phyloP scores from a whole-genome alignment of 1,140 invertebrate species.

The Drosophila ambigua region DNA sequence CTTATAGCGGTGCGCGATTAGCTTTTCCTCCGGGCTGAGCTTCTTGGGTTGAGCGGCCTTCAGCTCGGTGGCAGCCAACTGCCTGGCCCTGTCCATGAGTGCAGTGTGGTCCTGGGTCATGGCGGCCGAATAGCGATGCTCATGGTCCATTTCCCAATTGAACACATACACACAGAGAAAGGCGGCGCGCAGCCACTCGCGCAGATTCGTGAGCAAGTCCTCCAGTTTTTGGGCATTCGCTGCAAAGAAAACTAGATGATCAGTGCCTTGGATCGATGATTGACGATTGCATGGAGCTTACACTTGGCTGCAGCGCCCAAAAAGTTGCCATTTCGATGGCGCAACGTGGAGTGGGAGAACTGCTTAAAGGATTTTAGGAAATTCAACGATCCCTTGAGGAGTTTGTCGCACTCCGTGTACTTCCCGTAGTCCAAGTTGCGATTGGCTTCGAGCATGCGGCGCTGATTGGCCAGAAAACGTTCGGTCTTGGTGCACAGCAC shows the following conservation, averaged over 20 bases:
- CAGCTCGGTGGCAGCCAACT: slow-evolving; percentile 8
- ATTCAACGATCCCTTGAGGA: slow-evolving; percentile 21
- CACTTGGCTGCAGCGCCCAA: slow-evolving; percentile 7
- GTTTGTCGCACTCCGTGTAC: slow-evolving; percentile 60
- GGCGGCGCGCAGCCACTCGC: slow-evolving; percentile 50
- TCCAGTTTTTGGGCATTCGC: slow-evolving; percentile 53
- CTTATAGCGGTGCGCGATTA: slow-evolving; percentile 37
- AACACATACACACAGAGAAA: slow-evolving; percentile 58
- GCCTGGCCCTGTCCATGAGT: slow-evolving; percentile 24
- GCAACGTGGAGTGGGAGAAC: slow-evolving; percentile 40
- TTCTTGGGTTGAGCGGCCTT: background rate
- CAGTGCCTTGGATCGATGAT: background rate
- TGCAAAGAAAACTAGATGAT: slow-evolving; percentile 1
- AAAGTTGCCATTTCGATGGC: slow-evolving; percentile 59
- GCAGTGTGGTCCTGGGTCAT: slow-evolving; percentile 44
- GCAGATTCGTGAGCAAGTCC: slow-evolving; percentile 33
- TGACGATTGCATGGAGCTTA: slow-evolving; percentile 6
- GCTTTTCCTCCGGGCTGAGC: slow-evolving; percentile 31
- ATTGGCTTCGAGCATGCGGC: slow-evolving; percentile 55
- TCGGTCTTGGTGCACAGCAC: slow-evolving; percentile 61
- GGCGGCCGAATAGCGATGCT: slow-evolving; percentile 55
- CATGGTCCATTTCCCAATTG: slow-evolving; percentile 74
- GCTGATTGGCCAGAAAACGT: slow-evolving; percentile 38
- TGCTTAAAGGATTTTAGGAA: slow-evolving; percentile 26
- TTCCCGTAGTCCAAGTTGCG: slow-evolving; percentile 55